A percentile compares a stretch with the other conserved stretches of the same genome.
Conservation (phyloP, 2,888 invertebrate species). For the Lottia gigantea region DNA sequence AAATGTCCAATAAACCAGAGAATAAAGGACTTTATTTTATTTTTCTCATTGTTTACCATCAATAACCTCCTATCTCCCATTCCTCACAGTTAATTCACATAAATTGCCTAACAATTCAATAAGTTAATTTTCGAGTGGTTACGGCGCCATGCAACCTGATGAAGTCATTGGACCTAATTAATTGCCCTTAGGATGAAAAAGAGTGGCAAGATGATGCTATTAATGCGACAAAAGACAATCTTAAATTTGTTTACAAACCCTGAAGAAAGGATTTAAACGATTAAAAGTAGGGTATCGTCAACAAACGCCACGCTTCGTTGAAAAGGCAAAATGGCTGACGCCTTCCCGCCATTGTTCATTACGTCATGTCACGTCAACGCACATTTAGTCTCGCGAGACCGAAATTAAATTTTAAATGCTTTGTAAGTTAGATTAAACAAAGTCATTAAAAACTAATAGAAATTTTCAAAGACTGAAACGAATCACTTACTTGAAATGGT, state of each 20-base stretch:
- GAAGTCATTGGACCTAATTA: not conserved
- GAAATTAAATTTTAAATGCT: too few species aligned
- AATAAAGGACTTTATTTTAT: too few species aligned
- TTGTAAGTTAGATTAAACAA: too few species aligned
- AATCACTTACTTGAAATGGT: too few species aligned
- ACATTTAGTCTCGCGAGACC: not conserved
- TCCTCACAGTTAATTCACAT: not conserved
- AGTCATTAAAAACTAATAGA: too few species aligned
- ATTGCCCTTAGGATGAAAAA: constrained; percentile 5
- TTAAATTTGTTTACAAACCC: not conserved
- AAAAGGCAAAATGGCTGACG: not conserved
- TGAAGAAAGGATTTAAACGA: not conserved
- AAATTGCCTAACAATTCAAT: constrained; percentile 8
- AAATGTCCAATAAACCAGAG: not conserved
- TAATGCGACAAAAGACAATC: not conserved
- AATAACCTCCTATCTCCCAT: not conserved
- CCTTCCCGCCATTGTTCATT: constrained; percentile 2
- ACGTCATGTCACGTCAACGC: not conserved
- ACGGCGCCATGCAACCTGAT: not conserved
- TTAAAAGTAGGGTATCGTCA: not conserved
- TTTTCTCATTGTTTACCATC: too few species aligned
- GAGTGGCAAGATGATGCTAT: not conserved
- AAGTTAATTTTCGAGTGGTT: not conserved
- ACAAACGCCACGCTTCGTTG: not conserved
- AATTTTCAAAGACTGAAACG: too few species aligned